phyloP scores from a whole-genome alignment of 2,113 vertebrate genomes.

The Ceratotherium simum region DNA sequence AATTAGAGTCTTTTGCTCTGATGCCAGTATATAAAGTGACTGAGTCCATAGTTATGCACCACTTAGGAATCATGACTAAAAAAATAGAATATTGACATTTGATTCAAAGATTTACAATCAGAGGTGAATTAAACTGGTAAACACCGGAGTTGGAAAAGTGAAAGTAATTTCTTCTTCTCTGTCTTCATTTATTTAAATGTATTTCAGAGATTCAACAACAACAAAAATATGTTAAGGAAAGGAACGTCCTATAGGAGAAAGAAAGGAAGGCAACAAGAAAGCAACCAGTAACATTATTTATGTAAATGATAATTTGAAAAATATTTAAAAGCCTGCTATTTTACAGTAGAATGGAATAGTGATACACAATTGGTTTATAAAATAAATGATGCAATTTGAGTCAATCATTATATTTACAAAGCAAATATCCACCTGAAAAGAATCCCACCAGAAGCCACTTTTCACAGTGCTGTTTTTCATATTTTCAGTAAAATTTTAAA shows the following conservation, averaged over 20 bases:
- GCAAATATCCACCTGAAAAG: neutral
- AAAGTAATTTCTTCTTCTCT: neutral
- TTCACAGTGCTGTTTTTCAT: conserved; percentile 34
- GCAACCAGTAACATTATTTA: neutral
- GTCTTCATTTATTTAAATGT: neutral
- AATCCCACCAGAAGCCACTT: neutral
- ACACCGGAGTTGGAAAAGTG: neutral
- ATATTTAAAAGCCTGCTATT: neutral
- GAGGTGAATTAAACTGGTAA: neutral
- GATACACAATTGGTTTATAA: neutral
- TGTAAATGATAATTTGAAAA: conserved; percentile 29
- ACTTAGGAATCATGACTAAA: neutral
- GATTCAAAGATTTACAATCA: neutral
- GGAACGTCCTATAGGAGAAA: neutral
- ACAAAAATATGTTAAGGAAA: neutral
- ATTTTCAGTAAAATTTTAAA: neutral
- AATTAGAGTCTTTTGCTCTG: rapidly evolving
- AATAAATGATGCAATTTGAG: neutral
- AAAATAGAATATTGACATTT: neutral
- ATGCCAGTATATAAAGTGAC: neutral
- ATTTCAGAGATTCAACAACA: conserved; percentile 17
- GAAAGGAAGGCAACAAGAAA: neutral
- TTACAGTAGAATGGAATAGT: neutral
- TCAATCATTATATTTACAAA: neutral
- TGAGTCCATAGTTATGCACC: rapidly evolving